phyloP scores from a whole-genome alignment of 2,888 invertebrate species.

The Harpagoxenus sublaevis region DNA sequence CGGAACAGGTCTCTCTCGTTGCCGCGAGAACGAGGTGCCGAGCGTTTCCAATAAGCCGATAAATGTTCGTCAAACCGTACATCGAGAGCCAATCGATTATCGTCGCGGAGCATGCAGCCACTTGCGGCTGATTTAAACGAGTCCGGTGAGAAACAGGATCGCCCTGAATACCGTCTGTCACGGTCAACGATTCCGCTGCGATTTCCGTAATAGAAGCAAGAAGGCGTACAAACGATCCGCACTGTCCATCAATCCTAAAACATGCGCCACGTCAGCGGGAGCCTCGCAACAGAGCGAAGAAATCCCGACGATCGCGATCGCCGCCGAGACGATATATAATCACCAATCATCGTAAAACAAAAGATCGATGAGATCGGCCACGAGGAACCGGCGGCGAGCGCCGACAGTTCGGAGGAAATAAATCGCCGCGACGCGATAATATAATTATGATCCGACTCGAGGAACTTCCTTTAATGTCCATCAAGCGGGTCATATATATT shows the following conservation, averaged over 20 bases:
- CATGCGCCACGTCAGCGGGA: conserved; percentile 57
- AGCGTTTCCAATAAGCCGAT: conserved; percentile 49
- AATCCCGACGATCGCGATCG: conserved; percentile 42
- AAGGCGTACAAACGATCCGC: conserved; percentile 67
- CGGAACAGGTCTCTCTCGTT: conserved; percentile 7
- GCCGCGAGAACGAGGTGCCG: conserved; percentile 41
- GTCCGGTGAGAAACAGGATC: conserved; percentile 71
- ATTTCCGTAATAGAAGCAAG: conserved; percentile 69
- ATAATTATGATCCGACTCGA: conserved; percentile 36
- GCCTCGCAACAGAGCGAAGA: conserved; percentile 43
- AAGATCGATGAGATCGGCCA: conserved; percentile 28
- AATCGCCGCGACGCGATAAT: conserved; percentile 25
- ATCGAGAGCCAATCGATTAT: conserved; percentile 68
- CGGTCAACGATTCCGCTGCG: conserved; percentile 72
- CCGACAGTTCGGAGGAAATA: conserved; percentile 28
- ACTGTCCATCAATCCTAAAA: conserved; percentile 63
- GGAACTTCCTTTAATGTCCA: conserved; percentile 18
- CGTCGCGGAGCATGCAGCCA: conserved; percentile 56
- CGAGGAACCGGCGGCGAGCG: conserved; percentile 1
- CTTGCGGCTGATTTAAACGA: conserved; percentile 66
- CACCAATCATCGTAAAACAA: conserved; percentile 44
- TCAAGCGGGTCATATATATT: conserved; percentile 8
- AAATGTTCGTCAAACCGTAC: conserved; percentile 56
- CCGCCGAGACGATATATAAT: conserved; percentile 32
- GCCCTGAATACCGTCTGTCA: conserved; percentile 70